A percentile compares a stretch with the other conserved stretches of the same genome.
Conservation (phyloP, 2,888 invertebrate genomes). For the Thecocarcelia acutangulata region DNA sequence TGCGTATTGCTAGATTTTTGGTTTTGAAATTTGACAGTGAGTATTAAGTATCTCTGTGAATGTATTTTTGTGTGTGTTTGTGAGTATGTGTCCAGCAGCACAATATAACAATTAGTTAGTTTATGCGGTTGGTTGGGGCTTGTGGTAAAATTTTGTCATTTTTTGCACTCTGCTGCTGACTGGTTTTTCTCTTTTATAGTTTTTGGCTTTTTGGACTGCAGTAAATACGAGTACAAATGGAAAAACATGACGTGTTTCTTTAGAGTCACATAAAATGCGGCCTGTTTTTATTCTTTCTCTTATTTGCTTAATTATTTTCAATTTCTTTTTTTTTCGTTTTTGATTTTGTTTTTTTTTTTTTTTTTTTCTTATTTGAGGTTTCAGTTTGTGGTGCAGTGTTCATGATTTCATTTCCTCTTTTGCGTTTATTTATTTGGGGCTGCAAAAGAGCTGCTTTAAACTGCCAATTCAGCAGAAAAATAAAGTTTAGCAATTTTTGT, state of each 20-base stretch:
- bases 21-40: slow-evolving; percentile 17
- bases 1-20: slow-evolving; percentile 9
- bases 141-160: slow-evolving; percentile 47
- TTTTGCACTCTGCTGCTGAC: slow-evolving; percentile 10
- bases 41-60: not conserved
- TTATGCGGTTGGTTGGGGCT: slow-evolving; percentile 57
- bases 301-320: slow-evolving; percentile 15
- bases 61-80: not conserved
- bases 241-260: slow-evolving; percentile 34
- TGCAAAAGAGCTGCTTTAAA: slow-evolving; percentile 7
- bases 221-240: slow-evolving; percentile 48
- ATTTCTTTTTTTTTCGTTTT: slow-evolving; percentile 6
- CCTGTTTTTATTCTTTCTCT: not conserved
- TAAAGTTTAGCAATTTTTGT: not conserved
- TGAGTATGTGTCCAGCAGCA: slow-evolving; percentile 34
- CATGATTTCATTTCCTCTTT: slow-evolving; percentile 34
- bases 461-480: slow-evolving; percentile 20
- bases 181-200: not conserved
- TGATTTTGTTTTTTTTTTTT: no score
- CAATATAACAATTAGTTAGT: slow-evolving; percentile 60
- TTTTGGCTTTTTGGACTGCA: slow-evolving; percentile 5
- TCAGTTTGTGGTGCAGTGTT: slow-evolving; percentile 47
- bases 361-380: slow-evolving; percentile 48
- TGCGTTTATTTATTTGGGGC: slow-evolving; percentile 2
- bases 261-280: slow-evolving; percentile 35